Percentiles rank a stretch among this genome's conserved stretches.
Conservation (phyloP, 2,888 invertebrate species). For the Synergus gifuensis region DNA sequence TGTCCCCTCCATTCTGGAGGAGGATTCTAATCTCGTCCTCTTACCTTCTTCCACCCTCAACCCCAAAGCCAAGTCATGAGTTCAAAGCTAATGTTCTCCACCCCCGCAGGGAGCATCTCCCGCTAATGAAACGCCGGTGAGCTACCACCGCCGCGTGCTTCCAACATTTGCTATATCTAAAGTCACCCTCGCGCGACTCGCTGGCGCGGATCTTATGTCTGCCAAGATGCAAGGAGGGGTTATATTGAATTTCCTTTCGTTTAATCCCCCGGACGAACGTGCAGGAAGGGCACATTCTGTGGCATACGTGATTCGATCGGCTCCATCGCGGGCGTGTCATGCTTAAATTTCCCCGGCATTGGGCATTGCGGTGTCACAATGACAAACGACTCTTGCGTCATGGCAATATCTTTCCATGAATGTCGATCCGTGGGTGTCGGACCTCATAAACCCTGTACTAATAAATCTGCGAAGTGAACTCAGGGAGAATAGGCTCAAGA, state of each 20-base stretch:
- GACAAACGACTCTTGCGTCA: constrained; percentile 17
- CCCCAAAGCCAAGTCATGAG: constrained; percentile 49
- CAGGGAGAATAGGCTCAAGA: neutral
- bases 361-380: constrained; percentile 8
- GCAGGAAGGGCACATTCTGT: constrained; percentile 23
- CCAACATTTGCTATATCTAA: constrained; percentile 66
- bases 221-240: constrained; percentile 52
- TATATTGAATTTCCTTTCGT: constrained; percentile 70
- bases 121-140: constrained; percentile 77
- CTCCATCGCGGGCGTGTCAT: constrained; percentile 19
- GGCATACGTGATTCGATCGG: constrained; percentile 37
- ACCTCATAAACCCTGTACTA: constrained; percentile 10
- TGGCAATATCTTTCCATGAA: constrained; percentile 17
- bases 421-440: constrained; percentile 19
- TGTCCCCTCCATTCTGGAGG: constrained; percentile 63
- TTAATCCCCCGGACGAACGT: constrained; percentile 45
- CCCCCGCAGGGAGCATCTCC: constrained; percentile 74
- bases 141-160: constrained; percentile 76
- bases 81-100: constrained; percentile 63
- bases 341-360: constrained; percentile 3
- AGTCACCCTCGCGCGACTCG: constrained; percentile 64
- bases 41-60: constrained; percentile 58
- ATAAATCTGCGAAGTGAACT: constrained; percentile 1
- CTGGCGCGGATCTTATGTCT: constrained; percentile 52
- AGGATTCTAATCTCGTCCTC: constrained; percentile 74